Evolutionary conservation across 2,888 invertebrate genomes (phyloP).

Genomic region (Choreutis nemorana): DNA sequence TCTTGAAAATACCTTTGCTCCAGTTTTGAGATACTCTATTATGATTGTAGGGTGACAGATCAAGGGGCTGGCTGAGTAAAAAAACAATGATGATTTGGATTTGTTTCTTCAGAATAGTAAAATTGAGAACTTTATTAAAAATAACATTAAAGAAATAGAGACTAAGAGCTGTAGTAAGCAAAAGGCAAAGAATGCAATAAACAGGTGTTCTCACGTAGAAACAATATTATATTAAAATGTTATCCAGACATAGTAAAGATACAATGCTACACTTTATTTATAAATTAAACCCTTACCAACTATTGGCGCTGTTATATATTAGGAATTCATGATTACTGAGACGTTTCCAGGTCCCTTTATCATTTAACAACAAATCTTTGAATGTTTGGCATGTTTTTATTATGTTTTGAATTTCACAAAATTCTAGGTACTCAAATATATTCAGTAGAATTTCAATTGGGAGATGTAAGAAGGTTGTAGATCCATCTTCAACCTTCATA

Average conservation of each 20-base stretch:
- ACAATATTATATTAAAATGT: no score
- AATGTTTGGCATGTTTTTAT: constrained; percentile 41
- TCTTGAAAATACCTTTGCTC: constrained; percentile 37
- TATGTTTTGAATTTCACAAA: constrained; percentile 33
- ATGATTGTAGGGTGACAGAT: constrained; percentile 26
- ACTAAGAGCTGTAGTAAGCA: no score
- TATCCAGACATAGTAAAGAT: constrained; percentile 10
- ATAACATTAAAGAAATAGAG: no score
- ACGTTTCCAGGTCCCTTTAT: constrained; percentile 34
- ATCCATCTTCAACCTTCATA: no score
- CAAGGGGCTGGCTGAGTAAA: constrained; percentile 15
- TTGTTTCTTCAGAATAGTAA: no score
- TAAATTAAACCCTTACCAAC: constrained; percentile 15
- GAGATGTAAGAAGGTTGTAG: constrained; percentile 18
- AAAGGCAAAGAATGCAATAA: no score
- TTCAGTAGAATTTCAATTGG: constrained; percentile 37
- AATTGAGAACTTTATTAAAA: no score
- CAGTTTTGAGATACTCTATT: constrained; percentile 45
- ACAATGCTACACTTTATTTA: constrained; percentile 2
- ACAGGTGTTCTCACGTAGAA: no score
- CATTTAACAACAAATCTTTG: constrained; percentile 25
- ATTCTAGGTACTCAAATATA: constrained; percentile 28
- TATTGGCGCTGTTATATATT: constrained; percentile 17
- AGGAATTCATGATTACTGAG: constrained; percentile 20
- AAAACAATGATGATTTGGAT: no score